Evolutionary conservation across 2,888 invertebrate species (phyloP).

Genomic region (Hypsopygia costalis): DNA sequence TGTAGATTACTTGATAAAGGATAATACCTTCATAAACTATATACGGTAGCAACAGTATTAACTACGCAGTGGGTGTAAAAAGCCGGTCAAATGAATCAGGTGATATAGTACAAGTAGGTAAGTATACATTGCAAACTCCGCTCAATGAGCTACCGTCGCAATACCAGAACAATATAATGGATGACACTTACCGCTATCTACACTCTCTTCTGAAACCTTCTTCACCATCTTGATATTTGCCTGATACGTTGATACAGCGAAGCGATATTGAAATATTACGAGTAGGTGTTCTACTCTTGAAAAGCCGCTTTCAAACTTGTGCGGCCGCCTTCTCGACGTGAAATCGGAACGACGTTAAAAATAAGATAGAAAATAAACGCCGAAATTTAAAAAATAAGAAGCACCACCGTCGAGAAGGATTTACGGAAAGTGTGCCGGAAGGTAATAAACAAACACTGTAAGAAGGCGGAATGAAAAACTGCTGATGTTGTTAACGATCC

Average conservation of each 20-base stretch:
- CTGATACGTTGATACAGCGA: slow-evolving; percentile 65
- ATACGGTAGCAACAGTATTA: slow-evolving; percentile 21
- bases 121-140: slow-evolving; percentile 1
- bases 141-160: slow-evolving; percentile 11
- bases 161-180: slow-evolving; percentile 16
- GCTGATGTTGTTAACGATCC: slow-evolving; percentile 80
- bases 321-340: slow-evolving; percentile 76
- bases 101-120: slow-evolving; percentile 14
- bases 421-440: slow-evolving; percentile 68
- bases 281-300: slow-evolving; percentile 75
- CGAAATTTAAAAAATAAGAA: slow-evolving; percentile 55
- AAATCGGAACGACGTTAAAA: slow-evolving; percentile 71
- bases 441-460: slow-evolving; percentile 77
- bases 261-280: slow-evolving; percentile 61
- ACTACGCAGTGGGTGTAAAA: slow-evolving; percentile 37
- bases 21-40: slow-evolving; percentile 1
- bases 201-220: slow-evolving; percentile 80
- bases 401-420: slow-evolving; percentile 77
- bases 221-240: slow-evolving; percentile 74
- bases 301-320: slow-evolving; percentile 79
- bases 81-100: slow-evolving; percentile 28
- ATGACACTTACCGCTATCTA: slow-evolving; percentile 73
- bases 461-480: slow-evolving; percentile 81
- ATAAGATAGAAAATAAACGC: slow-evolving; percentile 58
- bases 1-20: neutral